Percentiles rank a stretch among this genome's conserved stretches.
Evolutionary conservation across 2,797 vertebrate genomes (phyloP).

Genomic region (Arrhamphus sclerolepis): DNA sequence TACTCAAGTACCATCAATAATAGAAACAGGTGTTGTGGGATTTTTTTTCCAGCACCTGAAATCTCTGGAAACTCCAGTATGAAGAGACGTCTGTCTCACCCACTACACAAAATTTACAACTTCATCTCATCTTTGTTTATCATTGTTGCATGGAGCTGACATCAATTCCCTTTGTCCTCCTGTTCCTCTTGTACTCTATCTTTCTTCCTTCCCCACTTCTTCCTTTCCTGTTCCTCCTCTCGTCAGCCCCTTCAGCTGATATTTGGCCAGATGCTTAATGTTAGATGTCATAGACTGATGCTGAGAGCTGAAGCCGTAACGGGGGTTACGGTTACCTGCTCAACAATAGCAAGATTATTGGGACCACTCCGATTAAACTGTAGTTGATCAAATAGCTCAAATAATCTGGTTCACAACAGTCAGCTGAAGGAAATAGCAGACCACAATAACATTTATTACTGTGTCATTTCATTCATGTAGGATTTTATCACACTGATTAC

Average conservation of each 20-base stretch:
- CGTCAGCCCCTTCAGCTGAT: conserved; percentile 60
- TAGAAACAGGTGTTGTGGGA: conserved; percentile 14
- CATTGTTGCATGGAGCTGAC: conserved; percentile 38
- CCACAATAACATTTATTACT: neutral
- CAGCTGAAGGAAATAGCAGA: neutral
- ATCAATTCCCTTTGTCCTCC: conserved; percentile 62
- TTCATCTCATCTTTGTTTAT: conserved; percentile 53
- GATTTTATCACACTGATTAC: no score
- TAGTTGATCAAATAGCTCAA: neutral
- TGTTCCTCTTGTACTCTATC: conserved; percentile 47
- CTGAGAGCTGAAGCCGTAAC: conserved; percentile 10
- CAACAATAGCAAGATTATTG: neutral
- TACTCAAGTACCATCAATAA: conserved; percentile 43
- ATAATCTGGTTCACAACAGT: neutral
- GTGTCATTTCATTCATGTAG: neutral
- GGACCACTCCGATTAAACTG: neutral
- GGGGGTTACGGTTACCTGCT: neutral
- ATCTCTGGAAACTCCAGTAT: conserved; percentile 35
- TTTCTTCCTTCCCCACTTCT: conserved; percentile 51
- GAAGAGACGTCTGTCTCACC: conserved; percentile 62
- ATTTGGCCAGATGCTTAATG: conserved; percentile 18
- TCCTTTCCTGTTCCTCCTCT: conserved; percentile 68
- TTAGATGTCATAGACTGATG: conserved; percentile 24
- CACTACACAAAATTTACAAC: conserved; percentile 30
- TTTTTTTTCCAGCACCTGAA: conserved; percentile 44